Evolutionary conservation across 2,797 vertebrate genomes (phyloP), one percentile per base, ranked within the genome.

Genomic region (Echiichthys vipera): DNA sequence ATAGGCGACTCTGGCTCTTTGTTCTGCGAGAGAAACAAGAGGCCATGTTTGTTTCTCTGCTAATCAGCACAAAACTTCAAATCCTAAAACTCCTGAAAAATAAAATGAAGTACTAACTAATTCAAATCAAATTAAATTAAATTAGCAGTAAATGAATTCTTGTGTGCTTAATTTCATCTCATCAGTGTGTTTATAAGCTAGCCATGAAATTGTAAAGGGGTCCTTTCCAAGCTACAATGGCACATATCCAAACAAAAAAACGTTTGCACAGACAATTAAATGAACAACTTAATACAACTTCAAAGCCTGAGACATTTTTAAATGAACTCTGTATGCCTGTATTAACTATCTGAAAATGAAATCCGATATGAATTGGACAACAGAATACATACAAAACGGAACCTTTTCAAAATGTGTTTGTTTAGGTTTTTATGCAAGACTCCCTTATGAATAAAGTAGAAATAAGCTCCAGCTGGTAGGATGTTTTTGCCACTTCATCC

Each of bases 1-100:
- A 86, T 66, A 50, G 72, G 36, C 34, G 7, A 59, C 72, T 71
- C 72, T 47, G 61, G 62, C 61, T 88, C 77, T 88, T 88, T 87
- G 81, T 85, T 88, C 70, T 68, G 53, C 58, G 18, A 30, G 42
- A n/a, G 59, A 55, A 71, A 72, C 13, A n/a, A 81, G 55, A 59
- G 27, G 46, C n/a, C 64, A 40, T 62, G 40, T 84, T 88, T 81
- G 58, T 81, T 80, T 74, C 67, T 56, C 43, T 68, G 51, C 47
- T 80, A 72, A 85, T 83, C 75, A 65, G 65, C 55, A 69, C n/a
- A n/a, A 53, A 77, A 53, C 37, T 30, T 51, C 4, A 43, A 18
- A 37, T 59, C 50, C 43, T 17, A 46, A 47, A 59, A 58, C 20
- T 61, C 43, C 18, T 58, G 17, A 30, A n/a, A 43, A 30, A 56